Conservation (phyloP, 2,797 vertebrate species). For the Hephaestus fuliginosus region DNA sequence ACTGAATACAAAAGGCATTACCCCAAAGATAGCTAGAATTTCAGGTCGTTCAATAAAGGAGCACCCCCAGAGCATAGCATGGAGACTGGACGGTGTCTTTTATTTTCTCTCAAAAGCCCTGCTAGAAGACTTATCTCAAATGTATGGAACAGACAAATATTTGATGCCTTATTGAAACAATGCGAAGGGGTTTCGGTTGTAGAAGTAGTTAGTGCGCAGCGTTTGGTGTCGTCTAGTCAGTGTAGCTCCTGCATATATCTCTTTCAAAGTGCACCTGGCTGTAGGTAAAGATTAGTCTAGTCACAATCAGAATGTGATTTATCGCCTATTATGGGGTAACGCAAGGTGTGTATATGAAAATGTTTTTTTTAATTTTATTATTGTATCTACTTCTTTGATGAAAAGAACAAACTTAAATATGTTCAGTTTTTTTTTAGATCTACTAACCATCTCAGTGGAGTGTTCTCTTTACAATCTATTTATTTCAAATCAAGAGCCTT, state of each 20-base stretch:
- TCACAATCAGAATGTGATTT: not conserved
- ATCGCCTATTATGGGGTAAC: conserved; percentile 17
- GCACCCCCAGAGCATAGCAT: conserved; percentile 31
- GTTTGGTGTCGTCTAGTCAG: not conserved
- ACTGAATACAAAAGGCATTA: conserved; percentile 68
- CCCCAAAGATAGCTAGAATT: conserved; percentile 71
- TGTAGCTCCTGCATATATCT: not conserved
- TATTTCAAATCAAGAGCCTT: conserved; percentile 72
- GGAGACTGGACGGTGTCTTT: conserved; percentile 20
- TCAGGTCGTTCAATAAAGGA: conserved; percentile 61
- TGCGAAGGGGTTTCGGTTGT: not conserved
- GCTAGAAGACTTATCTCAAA: conserved; percentile 25
- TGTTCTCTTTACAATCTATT: conserved; percentile 69
- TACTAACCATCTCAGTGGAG: conserved; percentile 68
- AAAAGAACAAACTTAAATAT: conserved; percentile 18
- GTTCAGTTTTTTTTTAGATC: conserved; percentile 48
- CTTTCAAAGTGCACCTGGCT: not conserved
- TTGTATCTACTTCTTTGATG: conserved; percentile 27
- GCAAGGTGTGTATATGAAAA: conserved; percentile 32
- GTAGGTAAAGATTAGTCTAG: conserved; percentile 3
- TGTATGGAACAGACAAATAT: conserved; percentile 21
- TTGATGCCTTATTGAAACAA: conserved; percentile 30
- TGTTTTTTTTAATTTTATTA: conserved; percentile 8
- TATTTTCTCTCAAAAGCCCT: not conserved
- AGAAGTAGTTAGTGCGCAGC: not conserved